Evolutionary conservation across 2,888 invertebrate species (phyloP), one percentile per base, ranked within the genome.

Genomic region (Drosophila incognita): DNA sequence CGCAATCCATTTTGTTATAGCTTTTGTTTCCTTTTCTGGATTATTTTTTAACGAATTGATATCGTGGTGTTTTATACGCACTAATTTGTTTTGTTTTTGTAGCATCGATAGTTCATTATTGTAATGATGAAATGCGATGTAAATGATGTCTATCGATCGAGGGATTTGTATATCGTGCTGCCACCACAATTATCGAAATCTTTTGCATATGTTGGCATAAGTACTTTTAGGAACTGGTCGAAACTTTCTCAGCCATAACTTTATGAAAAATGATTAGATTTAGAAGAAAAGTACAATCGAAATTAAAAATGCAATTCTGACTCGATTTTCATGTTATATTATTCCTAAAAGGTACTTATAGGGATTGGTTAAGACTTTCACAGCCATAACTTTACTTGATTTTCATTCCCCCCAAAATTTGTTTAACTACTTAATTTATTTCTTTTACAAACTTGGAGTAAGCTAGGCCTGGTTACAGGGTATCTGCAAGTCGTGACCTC

Each of bases 1-100:
- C 96, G 93, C 95, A 96, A 94, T 95, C 94, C 95, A 95, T 95
- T 91, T 94, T 94, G 93, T 27, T 35, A 27, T 11, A 38, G 29
- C 38, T 33, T 58, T 51, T 10, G 42, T 29, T 71, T 62, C 48
- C 73, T 64, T 7, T 7, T 29, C 7, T 29, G 29, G 7, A 29
- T 29, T 29, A 29, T 29, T 29, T 29, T 7, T 29, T 29, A 29
- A 6, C 29, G 6, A 29, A 29, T 7, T 6, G 29, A 29, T 24
- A 24, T 46, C 7, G 15, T 24, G 15, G 24, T 15, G 5, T 5
- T 42, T 21, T 5, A 21, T 21, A 6, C 42, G 5, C 11, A 6
- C 11, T 5, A 4, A 46, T 15, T 4, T 24, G 15, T 0, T 15
- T 15, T 24, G 24, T 24, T 24, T 24, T 15, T 46, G 8, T 24